phyloP scores from a whole-genome alignment of 2,113 vertebrate species.

The human (Homo sapiens) region DNA sequence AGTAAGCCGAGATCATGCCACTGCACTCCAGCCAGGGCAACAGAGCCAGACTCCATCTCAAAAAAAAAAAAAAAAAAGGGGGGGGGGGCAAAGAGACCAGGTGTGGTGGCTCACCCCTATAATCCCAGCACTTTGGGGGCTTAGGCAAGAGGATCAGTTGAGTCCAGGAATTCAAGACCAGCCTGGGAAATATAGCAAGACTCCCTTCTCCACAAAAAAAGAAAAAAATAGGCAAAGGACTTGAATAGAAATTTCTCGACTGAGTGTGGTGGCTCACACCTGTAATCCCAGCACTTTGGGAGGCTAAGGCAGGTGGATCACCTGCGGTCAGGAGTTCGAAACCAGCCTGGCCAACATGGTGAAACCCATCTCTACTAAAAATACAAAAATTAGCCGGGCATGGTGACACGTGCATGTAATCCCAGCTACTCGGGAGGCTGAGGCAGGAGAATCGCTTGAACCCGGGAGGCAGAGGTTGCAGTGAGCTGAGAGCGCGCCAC shows the following conservation, averaged over 20 bases:
- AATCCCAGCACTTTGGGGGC: neutral
- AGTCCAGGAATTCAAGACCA: neutral
- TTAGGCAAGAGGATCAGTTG: neutral
- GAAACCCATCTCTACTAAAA: too few species aligned
- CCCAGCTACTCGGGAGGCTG: too few species aligned
- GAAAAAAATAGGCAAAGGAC: neutral
- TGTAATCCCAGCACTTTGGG: neutral
- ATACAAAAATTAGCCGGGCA: too few species aligned
- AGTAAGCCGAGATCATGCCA: neutral
- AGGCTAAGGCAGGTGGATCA: too few species aligned
- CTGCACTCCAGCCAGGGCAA: neutral
- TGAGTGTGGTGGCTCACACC: neutral
- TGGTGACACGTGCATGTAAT: too few species aligned
- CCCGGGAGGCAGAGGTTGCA: too few species aligned
- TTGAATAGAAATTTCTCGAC: neutral
- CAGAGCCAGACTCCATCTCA: neutral
- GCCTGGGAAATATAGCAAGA: neutral
- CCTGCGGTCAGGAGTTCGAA: too few species aligned
- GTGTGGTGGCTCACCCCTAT: too few species aligned
- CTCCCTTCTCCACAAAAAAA: neutral
- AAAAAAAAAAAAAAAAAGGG: neutral
- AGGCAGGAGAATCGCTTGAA: too few species aligned
- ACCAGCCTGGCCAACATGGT: too few species aligned
- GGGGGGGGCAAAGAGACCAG: too few species aligned
- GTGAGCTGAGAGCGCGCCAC: rapidly evolving